A percentile compares a stretch with the other conserved stretches of the same genome.
phyloP scores from a whole-genome alignment of 1,140 invertebrate genomes.

The Pomacea maculata region DNA sequence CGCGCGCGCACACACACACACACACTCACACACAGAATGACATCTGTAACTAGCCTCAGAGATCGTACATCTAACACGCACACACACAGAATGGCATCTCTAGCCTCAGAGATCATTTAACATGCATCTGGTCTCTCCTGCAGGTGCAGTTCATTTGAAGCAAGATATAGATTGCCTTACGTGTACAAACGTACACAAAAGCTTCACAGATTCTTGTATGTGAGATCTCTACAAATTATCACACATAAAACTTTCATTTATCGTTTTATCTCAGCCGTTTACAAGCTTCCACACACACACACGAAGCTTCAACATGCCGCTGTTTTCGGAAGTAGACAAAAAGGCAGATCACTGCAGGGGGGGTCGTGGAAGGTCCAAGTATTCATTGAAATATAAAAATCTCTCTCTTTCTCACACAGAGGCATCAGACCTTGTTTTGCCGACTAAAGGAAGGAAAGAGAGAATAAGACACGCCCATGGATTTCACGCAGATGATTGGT shows the following conservation, averaged over 20 bases:
- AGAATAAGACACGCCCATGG: not conserved
- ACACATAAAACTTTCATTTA: not conserved
- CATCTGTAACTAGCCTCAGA: not conserved
- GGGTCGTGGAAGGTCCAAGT: not conserved
- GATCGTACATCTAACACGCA: not conserved
- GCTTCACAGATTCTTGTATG: not conserved
- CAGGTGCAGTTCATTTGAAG: too few relatives aligned
- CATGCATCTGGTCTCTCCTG: not conserved
- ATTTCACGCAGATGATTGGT: not conserved
- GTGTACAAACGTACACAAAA: not conserved
- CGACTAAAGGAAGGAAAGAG: not conserved
- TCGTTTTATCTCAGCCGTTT: not conserved
- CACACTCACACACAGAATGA: not conserved
- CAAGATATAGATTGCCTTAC: not conserved
- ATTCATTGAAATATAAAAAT: not conserved
- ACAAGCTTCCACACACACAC: not conserved
- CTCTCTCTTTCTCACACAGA: not conserved
- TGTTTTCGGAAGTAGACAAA: not conserved
- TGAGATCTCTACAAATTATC: not conserved
- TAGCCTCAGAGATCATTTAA: not conserved
- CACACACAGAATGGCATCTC: not conserved
- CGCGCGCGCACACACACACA: slow-evolving; percentile 10
- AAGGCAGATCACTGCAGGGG: not conserved
- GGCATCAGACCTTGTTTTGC: not conserved
- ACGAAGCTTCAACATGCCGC: not conserved